Evolutionary conservation across 2,113 vertebrate genomes (phyloP), one percentile per base, ranked within the genome.

Genomic region (Eulemur rufifrons): DNA sequence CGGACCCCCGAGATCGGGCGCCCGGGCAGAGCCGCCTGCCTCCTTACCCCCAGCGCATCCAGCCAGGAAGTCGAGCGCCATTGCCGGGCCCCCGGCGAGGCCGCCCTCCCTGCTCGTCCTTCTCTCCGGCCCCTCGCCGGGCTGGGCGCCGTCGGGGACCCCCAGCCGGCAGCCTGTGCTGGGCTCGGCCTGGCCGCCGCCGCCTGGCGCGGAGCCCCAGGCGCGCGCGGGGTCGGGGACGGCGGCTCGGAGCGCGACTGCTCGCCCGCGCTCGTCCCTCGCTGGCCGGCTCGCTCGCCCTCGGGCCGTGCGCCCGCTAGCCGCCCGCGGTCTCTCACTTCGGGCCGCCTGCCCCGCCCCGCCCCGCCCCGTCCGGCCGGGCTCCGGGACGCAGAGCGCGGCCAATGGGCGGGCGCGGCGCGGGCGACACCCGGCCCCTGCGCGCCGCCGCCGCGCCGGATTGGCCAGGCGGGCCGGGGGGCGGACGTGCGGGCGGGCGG

Each of bases 31-130:
- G 4, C 32, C 56, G 63, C 54, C n/a, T 0, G 0, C 23, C 23
- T 42, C 54, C 98, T 98, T 98, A 99, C 99, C 99, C 97, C 99
- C 99, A 0, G 99, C 97, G 97, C 99, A 99, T 94, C 99, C 99
- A 56, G 99, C 99, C 85, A 99, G 94, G 98, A 99, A 99, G 98
- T 99, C 99, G 98, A 99, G 98, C 97, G 97, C 99, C 98, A 98
- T 98, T 93, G 86, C 92, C 61, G 20, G 83, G 50, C 25, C 34
- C 77, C 89, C 54, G 5, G 86, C 18, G 77, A 87, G 59, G 47
- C 82, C 61, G 42, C 59, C 69, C 29, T 86, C 42, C 87, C 68
- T 32, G 12, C 68, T 64, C 52, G 80, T 83, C 7, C 64, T 63
- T 13, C 25, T 69, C 87, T 34, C 84, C 61, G 86, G 47, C 7